A percentile compares a stretch with the other conserved stretches of the same genome.
Evolutionary conservation across 64 coral and sea anemone genomes (phyloP).

Genomic region (Actinia equina): DNA sequence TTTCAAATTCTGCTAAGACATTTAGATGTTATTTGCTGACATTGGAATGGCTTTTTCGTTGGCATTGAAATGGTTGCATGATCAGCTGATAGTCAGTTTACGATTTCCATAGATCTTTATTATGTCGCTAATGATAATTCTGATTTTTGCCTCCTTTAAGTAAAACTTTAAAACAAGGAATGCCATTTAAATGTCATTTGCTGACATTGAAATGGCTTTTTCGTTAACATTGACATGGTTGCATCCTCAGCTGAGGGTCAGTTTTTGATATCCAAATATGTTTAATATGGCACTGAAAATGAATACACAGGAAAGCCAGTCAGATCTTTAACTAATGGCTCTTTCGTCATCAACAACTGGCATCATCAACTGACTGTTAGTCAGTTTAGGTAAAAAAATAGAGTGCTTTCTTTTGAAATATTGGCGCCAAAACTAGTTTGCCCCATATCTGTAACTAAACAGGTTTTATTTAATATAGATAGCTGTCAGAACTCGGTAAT

Average conservation of each 20-base stretch:
- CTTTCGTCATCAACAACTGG: background rate
- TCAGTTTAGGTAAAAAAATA: no score
- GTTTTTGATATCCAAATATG: no score
- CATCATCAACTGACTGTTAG: background rate
- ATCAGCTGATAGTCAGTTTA: no score
- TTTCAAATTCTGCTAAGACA: background rate
- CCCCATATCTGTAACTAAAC: no score
- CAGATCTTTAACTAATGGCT: no score
- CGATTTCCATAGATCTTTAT: no score
- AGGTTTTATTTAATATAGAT: background rate
- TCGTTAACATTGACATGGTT: background rate
- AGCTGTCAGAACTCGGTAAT: background rate
- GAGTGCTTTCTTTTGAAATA: no score
- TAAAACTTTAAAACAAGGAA: background rate
- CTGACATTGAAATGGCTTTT: background rate
- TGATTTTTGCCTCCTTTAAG: no score
- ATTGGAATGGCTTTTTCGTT: background rate
- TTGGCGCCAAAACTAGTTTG: no score
- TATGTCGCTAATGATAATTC: no score
- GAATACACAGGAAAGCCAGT: no score
- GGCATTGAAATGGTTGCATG: background rate
- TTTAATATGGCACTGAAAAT: no score
- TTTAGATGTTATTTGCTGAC: background rate
- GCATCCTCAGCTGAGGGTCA: background rate
- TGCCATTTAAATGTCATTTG: background rate